A percentile compares a stretch with the other conserved stretches of the same genome.
Conservation (phyloP, 2,797 vertebrate genomes). For the Ptychobarbus kaznakovi region DNA sequence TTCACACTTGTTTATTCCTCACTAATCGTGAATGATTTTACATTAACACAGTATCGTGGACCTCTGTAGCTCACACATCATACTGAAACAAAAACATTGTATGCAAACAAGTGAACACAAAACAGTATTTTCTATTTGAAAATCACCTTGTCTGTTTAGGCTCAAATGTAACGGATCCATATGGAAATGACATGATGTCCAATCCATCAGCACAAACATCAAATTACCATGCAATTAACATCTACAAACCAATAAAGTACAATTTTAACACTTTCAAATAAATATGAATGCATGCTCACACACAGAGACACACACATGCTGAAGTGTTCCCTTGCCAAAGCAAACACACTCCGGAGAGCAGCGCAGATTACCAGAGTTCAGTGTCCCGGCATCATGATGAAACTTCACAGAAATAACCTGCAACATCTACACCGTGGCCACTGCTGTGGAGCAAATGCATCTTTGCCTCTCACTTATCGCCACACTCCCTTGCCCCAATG, state of each 20-base stretch:
- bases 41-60: constrained; percentile 41
- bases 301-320: constrained; percentile 20
- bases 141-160: constrained; percentile 1
- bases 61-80: constrained; percentile 11
- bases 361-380: constrained; percentile 58
- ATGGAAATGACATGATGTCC: background rate
- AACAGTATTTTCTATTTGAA: background rate
- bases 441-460: constrained; percentile 54
- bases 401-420: constrained; percentile 66
- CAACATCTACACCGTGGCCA: constrained; percentile 62
- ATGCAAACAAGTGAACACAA: constrained; percentile 23
- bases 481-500: constrained; percentile 38
- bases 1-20: constrained; percentile 54
- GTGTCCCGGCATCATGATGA: constrained; percentile 65
- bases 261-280: constrained; percentile 1
- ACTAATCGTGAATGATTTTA: constrained; percentile 24
- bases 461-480: constrained; percentile 46
- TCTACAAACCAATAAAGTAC: background rate
- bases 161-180: background rate
- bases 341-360: constrained; percentile 54
- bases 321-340: constrained; percentile 49
- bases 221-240: constrained; percentile 26
- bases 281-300: constrained; percentile 28
- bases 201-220: constrained; percentile 2
- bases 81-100: constrained; percentile 15